A percentile compares a stretch with the other conserved stretches of the same genome.
These are phyloP conservation scores for Dryobota labecula DNA, from an alignment of 2,888 invertebrate species.

Conservation along the genomic window DNA sequence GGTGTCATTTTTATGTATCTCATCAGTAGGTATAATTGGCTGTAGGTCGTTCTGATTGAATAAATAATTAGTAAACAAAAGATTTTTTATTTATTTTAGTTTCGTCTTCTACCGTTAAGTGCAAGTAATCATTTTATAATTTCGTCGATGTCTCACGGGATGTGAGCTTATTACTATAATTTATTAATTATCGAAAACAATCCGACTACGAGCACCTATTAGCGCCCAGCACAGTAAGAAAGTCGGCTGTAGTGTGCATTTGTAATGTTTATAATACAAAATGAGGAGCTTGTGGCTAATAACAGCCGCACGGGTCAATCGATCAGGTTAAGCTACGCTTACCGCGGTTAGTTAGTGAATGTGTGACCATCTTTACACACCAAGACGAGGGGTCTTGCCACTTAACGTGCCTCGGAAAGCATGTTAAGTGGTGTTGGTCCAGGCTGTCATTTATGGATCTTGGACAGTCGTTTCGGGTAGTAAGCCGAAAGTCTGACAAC, in stretches of 20 bases:
- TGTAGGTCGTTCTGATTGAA: not conserved
- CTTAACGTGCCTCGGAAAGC: not conserved
- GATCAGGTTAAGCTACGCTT: not conserved
- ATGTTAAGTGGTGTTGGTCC: not conserved
- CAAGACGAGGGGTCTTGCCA: too few relatives aligned
- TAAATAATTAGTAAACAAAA: not conserved
- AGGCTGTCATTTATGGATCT: not conserved
- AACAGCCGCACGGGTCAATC: not conserved
- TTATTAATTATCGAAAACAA: not conserved
- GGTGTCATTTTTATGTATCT: not conserved
- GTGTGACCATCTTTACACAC: not conserved
- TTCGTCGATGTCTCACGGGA: too few relatives aligned
- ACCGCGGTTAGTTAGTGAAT: not conserved
- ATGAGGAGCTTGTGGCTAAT: not conserved
- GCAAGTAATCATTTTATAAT: too few relatives aligned
- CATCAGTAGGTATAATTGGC: too few relatives aligned
- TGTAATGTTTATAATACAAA: not conserved
- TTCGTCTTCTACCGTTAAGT: too few relatives aligned
- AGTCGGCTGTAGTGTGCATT: not conserved
- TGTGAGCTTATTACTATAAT: too few relatives aligned
- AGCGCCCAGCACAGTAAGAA: too few relatives aligned
- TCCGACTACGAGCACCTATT: not conserved
- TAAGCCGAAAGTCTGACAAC: not conserved
- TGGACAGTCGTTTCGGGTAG: not conserved
- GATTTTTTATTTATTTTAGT: not conserved